These are phyloP conservation scores for Lucilia cuprina DNA, from an alignment of 1,140 invertebrate species.

Conservation along the genomic window DNA sequence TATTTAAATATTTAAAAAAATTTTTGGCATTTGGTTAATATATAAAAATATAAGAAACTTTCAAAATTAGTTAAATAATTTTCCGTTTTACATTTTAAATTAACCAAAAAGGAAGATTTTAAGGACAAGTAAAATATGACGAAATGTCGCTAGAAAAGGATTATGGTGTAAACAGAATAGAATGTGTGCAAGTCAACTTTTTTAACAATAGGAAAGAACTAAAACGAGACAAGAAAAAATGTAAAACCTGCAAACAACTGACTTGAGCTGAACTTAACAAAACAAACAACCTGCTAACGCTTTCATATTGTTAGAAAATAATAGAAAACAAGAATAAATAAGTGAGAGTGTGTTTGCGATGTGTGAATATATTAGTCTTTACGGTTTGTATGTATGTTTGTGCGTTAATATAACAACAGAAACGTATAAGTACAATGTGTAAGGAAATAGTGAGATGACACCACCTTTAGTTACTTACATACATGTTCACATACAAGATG, in stretches of 20 bases:
- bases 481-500: background rate
- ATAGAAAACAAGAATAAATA: background rate
- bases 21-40: too few relatives aligned
- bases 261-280: background rate
- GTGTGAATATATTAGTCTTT: background rate
- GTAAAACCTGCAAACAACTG: background rate
- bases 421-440: background rate
- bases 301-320: background rate
- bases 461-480: background rate
- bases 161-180: background rate
- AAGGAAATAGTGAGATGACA: background rate
- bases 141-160: background rate
- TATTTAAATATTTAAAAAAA: too few relatives aligned
- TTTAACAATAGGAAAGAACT: background rate
- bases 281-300: background rate
- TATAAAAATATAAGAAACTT: too few relatives aligned
- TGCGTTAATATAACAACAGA: background rate
- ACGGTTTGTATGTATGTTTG: background rate
- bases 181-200: background rate
- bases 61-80: background rate
- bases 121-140: background rate
- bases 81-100: background rate
- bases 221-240: background rate
- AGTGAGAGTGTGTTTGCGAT: background rate
- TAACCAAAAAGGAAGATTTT: background rate